These are phyloP conservation scores for Adelges cooleyi DNA, from an alignment of 1,140 invertebrate species.

Conservation along the genomic window DNA sequence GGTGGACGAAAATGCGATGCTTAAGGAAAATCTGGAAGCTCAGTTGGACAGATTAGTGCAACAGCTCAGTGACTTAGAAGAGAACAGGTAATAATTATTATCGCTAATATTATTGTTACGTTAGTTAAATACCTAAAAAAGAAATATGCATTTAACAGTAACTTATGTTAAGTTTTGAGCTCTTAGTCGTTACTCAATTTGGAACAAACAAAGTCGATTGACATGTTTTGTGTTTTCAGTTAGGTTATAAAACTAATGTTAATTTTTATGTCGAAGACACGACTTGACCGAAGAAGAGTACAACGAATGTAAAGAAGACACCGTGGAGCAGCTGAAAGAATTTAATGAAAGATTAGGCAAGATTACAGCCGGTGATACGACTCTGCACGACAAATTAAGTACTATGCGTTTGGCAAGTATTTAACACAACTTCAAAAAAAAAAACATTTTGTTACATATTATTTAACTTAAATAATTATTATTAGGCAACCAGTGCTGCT, in stretches of 20 bases:
- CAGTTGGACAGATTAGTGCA: constrained; percentile 60
- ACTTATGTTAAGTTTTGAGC: no score
- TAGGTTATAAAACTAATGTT: no score
- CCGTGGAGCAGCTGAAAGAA: constrained; percentile 62
- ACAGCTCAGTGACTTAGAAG: constrained; percentile 61
- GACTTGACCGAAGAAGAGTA: constrained; percentile 56
- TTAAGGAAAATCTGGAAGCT: constrained; percentile 57
- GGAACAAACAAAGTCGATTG: no score
- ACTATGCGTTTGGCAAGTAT: constrained; percentile 51
- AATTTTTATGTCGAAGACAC: constrained; percentile 41
- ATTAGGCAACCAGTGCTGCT: constrained; percentile 62
- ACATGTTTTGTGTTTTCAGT: no score
- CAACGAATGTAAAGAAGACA: constrained; percentile 58
- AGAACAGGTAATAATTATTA: constrained; percentile 54
- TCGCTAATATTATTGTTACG: no score
- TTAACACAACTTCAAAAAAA: background rate
- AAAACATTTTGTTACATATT: no score
- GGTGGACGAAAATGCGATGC: constrained; percentile 46
- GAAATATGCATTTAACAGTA: no score
- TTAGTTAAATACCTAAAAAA: no score
- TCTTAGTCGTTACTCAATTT: no score
- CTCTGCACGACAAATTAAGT: constrained; percentile 53
- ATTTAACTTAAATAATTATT: background rate
- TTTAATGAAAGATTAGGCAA: constrained; percentile 56
- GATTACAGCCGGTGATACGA: constrained; percentile 56